Base-by-base conservation (phyloP, 2,797 vertebrate genomes). In the Chanos chanos region DNA sequence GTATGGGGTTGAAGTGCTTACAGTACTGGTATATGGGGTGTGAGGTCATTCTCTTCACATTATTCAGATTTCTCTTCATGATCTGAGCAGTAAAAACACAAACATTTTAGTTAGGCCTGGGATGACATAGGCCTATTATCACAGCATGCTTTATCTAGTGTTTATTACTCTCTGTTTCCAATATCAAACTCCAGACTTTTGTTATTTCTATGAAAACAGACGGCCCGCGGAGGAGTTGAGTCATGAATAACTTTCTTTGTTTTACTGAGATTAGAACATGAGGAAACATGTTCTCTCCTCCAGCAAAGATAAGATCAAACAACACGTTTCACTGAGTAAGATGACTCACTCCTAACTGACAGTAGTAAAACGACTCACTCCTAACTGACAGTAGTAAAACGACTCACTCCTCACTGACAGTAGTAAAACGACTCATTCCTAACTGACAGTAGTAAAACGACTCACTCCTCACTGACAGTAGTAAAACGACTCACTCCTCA, bases 31-130 rank as follows among this genome's bases (percentile, higher is more conserved):
- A 96, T 47, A 97, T 90, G 13, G 96, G 96, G 74, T 99, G 96
- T 4, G 96, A 97, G 0, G 96, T 94, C 95, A 98, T 98, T 83
- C 96, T 89, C 85, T 99, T 99, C 75, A 99, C 92, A 3, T 99
- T 99, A 69, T 98, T 95, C 37, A 99, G 83, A 74, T 99, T 99
- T 75, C 96, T 91, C 83, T 98, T 99, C 89, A 99, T 98, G 60
- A 99, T 93, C 96, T 90, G 77, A 45, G 10, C n/a, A n/a, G n/a
- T 47, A 8, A 49, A 28, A 30, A 7, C 1, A 49, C 22, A 47
- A 8, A 33, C 34, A 57, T 12, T 22, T 1, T 43, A 40, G 43
- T 43, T 19, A 18, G 7, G 44, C 34, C 40, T 56, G n/a, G 24
- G 15, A 65, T 90, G 87, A 89, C 87, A 83, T 83, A 89, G 52